Evolutionary conservation across 30 jellyfish, hydroid and myxozoan genomes (phyloP), one percentile per base, ranked within the genome.

Genomic region (Turritopsis rubra): DNA sequence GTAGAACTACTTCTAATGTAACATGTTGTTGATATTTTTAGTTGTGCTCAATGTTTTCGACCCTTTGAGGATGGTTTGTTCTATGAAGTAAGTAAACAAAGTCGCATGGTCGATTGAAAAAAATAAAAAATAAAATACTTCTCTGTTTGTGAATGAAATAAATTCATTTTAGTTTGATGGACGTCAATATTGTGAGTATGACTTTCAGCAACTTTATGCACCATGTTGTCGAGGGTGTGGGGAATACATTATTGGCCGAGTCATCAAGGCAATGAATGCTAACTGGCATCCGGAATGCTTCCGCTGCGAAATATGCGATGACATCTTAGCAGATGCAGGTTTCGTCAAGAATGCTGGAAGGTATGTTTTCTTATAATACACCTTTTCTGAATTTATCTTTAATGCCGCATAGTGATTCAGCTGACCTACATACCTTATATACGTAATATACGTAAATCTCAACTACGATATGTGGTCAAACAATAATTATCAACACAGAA

Each of bases 231-330:
- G 91, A 41, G 90, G 96, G 29, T 91, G 97, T 87, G 93, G 94
- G 8, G 96, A 91, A 75, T 91, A 86, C 75, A 91, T 91, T 28
- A 91, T 91, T 83, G 97, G 97, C 28, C 77, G 97, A 54, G 97
- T 91, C 72, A 91, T 91, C 30, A 91, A 91, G 76, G 97, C 97
- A 53, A 88, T 91, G 96, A 86, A 87, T 84, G 93, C 96, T 1
- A 91, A 91, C 70, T 91, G 97, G 97, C 97, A 91, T 73, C 97
- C 97, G 1, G 97, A 87, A 65, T 91, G 97, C 79, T 91, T 91
- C 54, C 88, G 97, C 16, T 91, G 97, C 86, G 97, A 91, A 76
- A 88, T 91, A 1, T 91, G 97, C 71, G 91, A 91, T 74, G 96
- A 84, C 52, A 84, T 90, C 80, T 80, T 91, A 18, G 97, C 97